Percentiles rank a stretch among this genome's conserved stretches.
Evolutionary conservation across 2,888 invertebrate species (phyloP).

Genomic region (Deilephila elpenor): DNA sequence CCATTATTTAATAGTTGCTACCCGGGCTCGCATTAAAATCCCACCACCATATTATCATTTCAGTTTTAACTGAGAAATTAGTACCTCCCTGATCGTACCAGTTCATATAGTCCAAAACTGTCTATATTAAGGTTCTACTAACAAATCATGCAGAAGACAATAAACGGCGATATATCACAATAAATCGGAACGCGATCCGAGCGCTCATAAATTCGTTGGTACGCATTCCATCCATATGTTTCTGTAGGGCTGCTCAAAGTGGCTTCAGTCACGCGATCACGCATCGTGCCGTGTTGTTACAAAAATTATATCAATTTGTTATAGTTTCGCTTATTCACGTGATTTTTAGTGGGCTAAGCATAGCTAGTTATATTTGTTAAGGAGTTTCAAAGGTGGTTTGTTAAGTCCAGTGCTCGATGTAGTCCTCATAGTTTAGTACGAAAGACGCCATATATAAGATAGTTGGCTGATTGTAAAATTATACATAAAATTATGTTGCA

Average conservation of each 20-base stretch:
- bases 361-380: background rate
- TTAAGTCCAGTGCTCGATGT: too few species aligned
- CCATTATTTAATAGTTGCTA: too few species aligned
- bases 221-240: constrained; percentile 11
- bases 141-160: background rate
- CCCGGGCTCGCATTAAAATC: too few species aligned
- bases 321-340: background rate
- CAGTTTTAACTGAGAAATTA: too few species aligned
- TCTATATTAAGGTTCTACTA: background rate
- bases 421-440: too few species aligned
- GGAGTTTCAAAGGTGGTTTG: background rate
- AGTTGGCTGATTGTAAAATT: too few species aligned
- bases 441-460: too few species aligned
- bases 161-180: background rate
- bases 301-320: constrained; percentile 15
- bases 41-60: too few species aligned
- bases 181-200: background rate
- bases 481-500: too few species aligned
- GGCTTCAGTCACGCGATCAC: constrained; percentile 15
- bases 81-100: too few species aligned
- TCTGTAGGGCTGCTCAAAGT: background rate
- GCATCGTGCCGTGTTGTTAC: constrained; percentile 11
- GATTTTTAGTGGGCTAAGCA: background rate
- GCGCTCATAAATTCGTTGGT: constrained; percentile 10
- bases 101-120: too few species aligned